These are phyloP conservation scores for Euclidia mi DNA, from an alignment of 2,888 invertebrate species.

Conservation along the genomic window DNA sequence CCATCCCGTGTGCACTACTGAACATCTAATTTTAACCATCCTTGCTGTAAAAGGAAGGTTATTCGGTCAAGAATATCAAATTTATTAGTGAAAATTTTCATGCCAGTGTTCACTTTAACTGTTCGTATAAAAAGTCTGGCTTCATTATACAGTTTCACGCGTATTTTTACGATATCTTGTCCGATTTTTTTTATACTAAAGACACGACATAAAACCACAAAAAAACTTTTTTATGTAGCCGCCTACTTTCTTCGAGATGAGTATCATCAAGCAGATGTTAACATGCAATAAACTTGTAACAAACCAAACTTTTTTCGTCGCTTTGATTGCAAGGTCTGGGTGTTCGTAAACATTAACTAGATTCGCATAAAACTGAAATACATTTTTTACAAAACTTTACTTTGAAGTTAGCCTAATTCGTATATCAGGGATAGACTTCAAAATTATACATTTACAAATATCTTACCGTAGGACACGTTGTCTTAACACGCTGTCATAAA, in stretches of 20 bases:
- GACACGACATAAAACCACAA: constrained; percentile 30
- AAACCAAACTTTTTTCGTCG: constrained; percentile 32
- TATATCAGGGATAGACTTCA: background rate
- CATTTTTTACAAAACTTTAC: no score
- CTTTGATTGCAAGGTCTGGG: constrained; percentile 13
- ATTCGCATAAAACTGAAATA: background rate
- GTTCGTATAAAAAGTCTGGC: constrained; percentile 1
- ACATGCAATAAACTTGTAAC: constrained; percentile 37
- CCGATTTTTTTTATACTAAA: constrained; percentile 30
- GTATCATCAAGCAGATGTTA: constrained; percentile 37
- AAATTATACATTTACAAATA: background rate
- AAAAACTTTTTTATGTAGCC: constrained; percentile 46
- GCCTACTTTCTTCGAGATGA: constrained; percentile 21
- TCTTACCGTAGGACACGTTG: background rate
- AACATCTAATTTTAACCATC: constrained; percentile 21
- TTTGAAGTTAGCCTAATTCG: no score
- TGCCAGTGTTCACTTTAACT: background rate
- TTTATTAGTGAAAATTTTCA: background rate
- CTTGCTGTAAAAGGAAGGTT: constrained; percentile 7
- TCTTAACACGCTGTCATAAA: constrained; percentile 15
- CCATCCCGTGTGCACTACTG: constrained; percentile 7
- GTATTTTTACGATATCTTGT: constrained; percentile 20
- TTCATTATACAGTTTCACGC: constrained; percentile 7
- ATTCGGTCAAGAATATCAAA: constrained; percentile 14
- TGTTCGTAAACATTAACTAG: background rate